Evolutionary conservation across 2,888 invertebrate genomes (phyloP).

Genomic region (Zaprionus bogoriensis): DNA sequence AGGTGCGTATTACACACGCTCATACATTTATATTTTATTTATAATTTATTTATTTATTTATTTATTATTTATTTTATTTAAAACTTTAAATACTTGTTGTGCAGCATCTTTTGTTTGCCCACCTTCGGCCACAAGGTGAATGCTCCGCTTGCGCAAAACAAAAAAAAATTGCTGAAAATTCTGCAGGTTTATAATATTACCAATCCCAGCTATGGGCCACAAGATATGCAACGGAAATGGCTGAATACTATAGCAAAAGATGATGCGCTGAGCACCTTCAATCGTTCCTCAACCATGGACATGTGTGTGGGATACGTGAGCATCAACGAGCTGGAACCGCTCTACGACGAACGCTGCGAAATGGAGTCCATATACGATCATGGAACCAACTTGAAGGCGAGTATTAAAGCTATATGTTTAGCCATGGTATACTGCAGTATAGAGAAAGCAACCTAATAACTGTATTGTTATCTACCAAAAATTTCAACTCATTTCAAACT

Average conservation of each 20-base stretch:
- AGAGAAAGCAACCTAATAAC: too few relatives aligned
- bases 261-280: conserved; percentile 11
- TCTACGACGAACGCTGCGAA: conserved; percentile 92
- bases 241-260: background rate
- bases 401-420: background rate
- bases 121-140: conserved; percentile 15
- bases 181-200: conserved; percentile 2
- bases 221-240: background rate
- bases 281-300: background rate
- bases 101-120: conserved; percentile 36
- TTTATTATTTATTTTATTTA: background rate
- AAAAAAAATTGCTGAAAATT: conserved; percentile 4
- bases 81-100: background rate
- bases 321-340: conserved; percentile 91
- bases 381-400: conserved; percentile 25
- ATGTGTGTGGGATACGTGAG: conserved; percentile 86
- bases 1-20: too few relatives aligned
- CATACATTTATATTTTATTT: background rate
- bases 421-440: too few relatives aligned
- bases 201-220: conserved; percentile 7
- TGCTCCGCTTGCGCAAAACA: conserved; percentile 5
- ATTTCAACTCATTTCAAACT: background rate
- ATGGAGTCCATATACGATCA: conserved; percentile 90
- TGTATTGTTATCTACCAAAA: background rate
- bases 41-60: background rate